These are phyloP conservation scores for Lethocerus indicus DNA, from an alignment of 1,140 invertebrate genomes.

Conservation along the genomic window DNA sequence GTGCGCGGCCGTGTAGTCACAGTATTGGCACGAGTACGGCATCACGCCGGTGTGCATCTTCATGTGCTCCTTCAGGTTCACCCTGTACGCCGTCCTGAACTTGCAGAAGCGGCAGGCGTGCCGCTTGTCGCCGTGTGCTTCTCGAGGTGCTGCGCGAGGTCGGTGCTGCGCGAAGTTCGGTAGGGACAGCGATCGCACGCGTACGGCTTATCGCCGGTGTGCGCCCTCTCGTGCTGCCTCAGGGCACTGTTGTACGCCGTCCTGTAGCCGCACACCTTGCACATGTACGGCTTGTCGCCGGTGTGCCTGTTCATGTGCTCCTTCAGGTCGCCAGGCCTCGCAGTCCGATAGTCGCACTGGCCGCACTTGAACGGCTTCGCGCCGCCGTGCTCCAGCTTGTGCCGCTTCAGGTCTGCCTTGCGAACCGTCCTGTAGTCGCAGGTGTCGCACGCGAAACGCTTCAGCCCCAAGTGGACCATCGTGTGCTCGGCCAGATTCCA, in stretches of 20 bases:
- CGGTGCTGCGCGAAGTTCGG: neutral
- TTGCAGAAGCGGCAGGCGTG: neutral
- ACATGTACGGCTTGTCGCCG: neutral
- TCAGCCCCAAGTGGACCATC: no score
- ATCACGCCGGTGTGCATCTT: neutral
- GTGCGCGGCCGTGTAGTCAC: neutral
- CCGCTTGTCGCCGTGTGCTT: constrained; percentile 1
- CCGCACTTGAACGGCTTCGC: no score
- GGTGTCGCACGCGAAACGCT: no score
- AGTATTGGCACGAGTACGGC: neutral
- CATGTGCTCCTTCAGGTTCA: neutral
- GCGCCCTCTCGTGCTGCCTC: no score
- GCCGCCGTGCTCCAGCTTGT: no score
- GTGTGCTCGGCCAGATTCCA: no score
- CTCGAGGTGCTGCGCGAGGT: neutral
- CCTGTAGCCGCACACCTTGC: neutral
- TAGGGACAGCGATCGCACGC: constrained; percentile 3
- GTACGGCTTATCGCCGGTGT: no score
- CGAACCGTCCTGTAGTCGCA: no score
- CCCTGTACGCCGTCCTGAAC: neutral
- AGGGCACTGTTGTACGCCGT: neutral
- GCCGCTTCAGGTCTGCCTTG: no score
- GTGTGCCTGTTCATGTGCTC: constrained; percentile 1
- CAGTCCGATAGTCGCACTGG: constrained; percentile 3
- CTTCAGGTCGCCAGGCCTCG: neutral